Conservation (phyloP, 2,888 invertebrate genomes). For the Vanessa cardui region DNA sequence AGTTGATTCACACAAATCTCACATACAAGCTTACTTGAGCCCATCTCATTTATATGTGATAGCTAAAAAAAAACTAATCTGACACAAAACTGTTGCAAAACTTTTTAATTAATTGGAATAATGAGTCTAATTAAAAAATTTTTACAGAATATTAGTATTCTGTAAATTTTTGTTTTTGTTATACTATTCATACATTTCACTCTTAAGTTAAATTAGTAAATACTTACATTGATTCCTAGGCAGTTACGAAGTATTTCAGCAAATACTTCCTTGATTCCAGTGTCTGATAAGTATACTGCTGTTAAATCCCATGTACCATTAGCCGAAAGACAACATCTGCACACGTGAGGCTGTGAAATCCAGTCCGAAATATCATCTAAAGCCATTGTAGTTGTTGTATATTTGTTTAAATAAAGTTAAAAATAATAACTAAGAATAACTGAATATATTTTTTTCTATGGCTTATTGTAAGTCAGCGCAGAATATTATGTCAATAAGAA, state of each 20-base stretch:
- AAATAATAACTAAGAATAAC: too few relatives aligned
- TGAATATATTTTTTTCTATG: too few relatives aligned
- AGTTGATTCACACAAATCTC: conserved; percentile 52
- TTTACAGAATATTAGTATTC: too few relatives aligned
- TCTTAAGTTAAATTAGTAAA: too few relatives aligned
- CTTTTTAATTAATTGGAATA: too few relatives aligned
- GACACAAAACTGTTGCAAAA: too few relatives aligned
- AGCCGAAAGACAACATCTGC: conserved; percentile 61
- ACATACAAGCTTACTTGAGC: conserved; percentile 54
- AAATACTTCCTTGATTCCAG: conserved; percentile 54
- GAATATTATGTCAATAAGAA: background rate
- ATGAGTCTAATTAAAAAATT: too few relatives aligned
- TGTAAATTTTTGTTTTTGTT: too few relatives aligned
- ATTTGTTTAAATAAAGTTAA: background rate
- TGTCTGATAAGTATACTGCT: conserved; percentile 48
- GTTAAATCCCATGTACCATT: conserved; percentile 56
- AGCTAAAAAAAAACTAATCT: conserved; percentile 42
- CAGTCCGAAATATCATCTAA: conserved; percentile 32
- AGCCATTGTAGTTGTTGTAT: conserved; percentile 18
- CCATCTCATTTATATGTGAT: conserved; percentile 50
- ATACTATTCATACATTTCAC: too few relatives aligned
- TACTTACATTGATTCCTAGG: conserved; percentile 59
- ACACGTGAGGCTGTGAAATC: conserved; percentile 51
- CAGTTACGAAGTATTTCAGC: conserved; percentile 57
- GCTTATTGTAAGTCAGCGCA: too few relatives aligned